Evolutionary conservation across 2,888 invertebrate genomes (phyloP).

Genomic region (Coremacera marginata): DNA sequence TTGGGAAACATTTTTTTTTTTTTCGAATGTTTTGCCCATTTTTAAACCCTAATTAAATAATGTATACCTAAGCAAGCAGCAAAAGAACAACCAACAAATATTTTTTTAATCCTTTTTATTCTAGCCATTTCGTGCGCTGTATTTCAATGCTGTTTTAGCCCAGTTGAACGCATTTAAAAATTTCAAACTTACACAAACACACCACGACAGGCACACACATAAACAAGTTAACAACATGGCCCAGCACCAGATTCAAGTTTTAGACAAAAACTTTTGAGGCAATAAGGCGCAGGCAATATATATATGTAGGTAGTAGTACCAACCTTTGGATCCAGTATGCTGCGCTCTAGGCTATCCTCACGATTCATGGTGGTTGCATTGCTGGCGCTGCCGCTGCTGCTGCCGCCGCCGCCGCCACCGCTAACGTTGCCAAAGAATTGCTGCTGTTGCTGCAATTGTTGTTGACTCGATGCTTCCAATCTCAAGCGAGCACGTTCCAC

Average conservation of each 20-base stretch:
- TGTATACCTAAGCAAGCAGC: too few species aligned
- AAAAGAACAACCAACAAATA: too few species aligned
- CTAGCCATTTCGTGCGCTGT: not conserved
- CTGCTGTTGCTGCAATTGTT: conserved; percentile 51
- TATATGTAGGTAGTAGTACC: too few species aligned
- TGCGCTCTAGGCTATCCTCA: conserved; percentile 66
- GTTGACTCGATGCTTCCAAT: conserved; percentile 67
- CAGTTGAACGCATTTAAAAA: not conserved
- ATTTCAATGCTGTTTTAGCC: not conserved
- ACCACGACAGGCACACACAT: not conserved
- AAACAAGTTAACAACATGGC: not conserved
- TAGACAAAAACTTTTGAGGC: not conserved
- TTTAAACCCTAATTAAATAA: too few species aligned
- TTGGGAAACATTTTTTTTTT: too few species aligned
- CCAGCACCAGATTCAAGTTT: not conserved
- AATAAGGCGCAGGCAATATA: too few species aligned
- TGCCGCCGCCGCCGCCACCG: conserved; percentile 46
- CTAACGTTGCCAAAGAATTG: conserved; percentile 40
- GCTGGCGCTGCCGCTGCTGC: conserved; percentile 50
- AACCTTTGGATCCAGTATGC: conserved; percentile 66
- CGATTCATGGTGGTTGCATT: conserved; percentile 62
- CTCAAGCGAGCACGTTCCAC: conserved; percentile 74
- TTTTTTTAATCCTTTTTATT: too few species aligned
- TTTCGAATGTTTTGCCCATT: too few species aligned
- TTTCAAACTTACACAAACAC: conserved; percentile 14